Evolutionary conservation across 2,888 invertebrate genomes (phyloP).

Genomic region (Pristionchus arcanus): DNA sequence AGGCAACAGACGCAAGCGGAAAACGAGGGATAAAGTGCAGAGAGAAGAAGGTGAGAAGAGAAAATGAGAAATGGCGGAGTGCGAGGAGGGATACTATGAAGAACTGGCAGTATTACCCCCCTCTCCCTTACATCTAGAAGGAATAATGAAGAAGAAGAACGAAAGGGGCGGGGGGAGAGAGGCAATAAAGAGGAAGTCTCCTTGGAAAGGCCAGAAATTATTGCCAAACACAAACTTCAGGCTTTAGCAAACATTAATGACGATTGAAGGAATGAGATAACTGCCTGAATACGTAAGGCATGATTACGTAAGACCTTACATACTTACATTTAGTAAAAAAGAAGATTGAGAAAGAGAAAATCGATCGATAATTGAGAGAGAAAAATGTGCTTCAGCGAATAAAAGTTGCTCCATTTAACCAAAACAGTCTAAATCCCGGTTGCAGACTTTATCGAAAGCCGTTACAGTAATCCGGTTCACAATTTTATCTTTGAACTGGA

Average conservation of each 20-base stretch:
- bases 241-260: neutral
- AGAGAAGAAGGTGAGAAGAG: neutral
- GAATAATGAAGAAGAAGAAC: conserved; percentile 25
- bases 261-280: neutral
- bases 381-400: no score
- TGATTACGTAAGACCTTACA: no score
- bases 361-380: no score
- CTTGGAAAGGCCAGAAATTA: neutral
- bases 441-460: no score
- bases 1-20: neutral
- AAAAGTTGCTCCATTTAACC: no score
- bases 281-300: no score
- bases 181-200: conserved; percentile 9
- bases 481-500: no score
- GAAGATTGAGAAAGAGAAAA: no score
- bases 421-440: no score
- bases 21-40: conserved; percentile 14
- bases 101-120: conserved; percentile 30
- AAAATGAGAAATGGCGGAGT: conserved; percentile 24
- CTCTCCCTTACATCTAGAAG: neutral
- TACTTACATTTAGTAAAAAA: no score
- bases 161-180: neutral
- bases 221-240: neutral
- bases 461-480: no score
- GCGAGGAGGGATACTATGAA: conserved; percentile 2